phyloP scores from a whole-genome alignment of 2,113 vertebrate genomes.

The Alectura lathami region DNA sequence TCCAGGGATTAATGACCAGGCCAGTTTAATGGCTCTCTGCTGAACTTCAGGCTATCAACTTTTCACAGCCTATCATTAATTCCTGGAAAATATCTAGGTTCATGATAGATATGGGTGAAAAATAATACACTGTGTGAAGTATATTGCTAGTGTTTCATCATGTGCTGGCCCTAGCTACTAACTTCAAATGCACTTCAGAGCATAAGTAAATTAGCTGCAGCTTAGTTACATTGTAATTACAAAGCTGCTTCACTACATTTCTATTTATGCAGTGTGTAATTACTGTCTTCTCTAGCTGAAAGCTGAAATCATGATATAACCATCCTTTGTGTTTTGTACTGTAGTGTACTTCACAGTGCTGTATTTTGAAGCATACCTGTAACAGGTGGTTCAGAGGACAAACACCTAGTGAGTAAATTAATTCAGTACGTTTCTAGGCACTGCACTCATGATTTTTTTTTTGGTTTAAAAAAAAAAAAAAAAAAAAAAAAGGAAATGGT shows the following conservation, averaged over 20 bases:
- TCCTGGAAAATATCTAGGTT: slow-evolving; percentile 70
- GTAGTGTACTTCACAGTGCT: not conserved
- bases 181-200: slow-evolving; percentile 34
- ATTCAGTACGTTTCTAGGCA: not conserved
- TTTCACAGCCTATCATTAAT: slow-evolving; percentile 73
- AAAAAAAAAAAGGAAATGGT: not conserved
- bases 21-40: slow-evolving; percentile 72
- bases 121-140: slow-evolving; percentile 37
- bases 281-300: not conserved
- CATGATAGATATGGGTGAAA: slow-evolving; percentile 73
- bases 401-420: not conserved
- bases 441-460: not conserved
- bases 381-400: not conserved
- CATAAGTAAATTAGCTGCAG: slow-evolving; percentile 15
- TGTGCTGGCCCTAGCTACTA: slow-evolving; percentile 14
- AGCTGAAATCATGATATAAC: not conserved
- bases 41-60: slow-evolving; percentile 74
- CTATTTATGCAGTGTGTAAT: not conserved
- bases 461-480: not conserved
- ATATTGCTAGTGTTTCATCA: slow-evolving; percentile 29
- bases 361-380: not conserved
- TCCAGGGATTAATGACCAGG: slow-evolving; percentile 74
- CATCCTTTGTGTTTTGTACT: not conserved
- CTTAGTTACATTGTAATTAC: slow-evolving; percentile 45
- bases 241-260: slow-evolving; percentile 5